Evolutionary conservation across 1,140 invertebrate species (phyloP), one percentile per base, ranked within the genome.

Genomic region (Lepidurus packardi): DNA sequence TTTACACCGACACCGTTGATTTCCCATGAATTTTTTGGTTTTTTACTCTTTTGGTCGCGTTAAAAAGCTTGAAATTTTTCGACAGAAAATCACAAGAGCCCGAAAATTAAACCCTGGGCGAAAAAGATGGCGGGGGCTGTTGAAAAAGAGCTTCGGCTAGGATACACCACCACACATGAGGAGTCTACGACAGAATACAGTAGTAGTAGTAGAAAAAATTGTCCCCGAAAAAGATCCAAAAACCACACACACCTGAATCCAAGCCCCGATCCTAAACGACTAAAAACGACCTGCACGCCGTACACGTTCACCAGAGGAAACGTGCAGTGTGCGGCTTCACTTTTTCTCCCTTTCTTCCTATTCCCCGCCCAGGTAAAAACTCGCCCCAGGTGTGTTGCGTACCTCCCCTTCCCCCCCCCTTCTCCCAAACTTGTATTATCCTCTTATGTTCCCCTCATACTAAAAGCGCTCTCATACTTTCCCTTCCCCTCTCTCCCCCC

Each of bases 241-340:
- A 65, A 65, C 53, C 53, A 65, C 53, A 65, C 53, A 65, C 53
- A 65, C 53, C 53, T 65, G 53, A 65, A 65, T 65, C 53, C 53
- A 65, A 65, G 53, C 53, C 53, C 53, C 53, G 53, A 65, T 65
- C 53, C 53, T 65, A 65, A 65, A 65, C 53, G 53, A 65, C 53
- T 65, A 65, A 65, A 65, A 65, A 13, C 53, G 53, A 65, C 53
- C 53, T n/a, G 53, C 53, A 65, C 53, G 53, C 53, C 53, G 53
- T 65, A 65, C 53, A 65, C 53, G 53, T 65, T 65, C 53, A 65
- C 53, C 21, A 65, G 21, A 65, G 53, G 53, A 65, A 65, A 65
- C 21, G 53, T 65, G 53, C 53, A 7, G 53, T 21, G 34, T 34
- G 34, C 34, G 34, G 34, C 34, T 34, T 65, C 21, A 0, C 53